A percentile compares a stretch with the other conserved stretches of the same genome.
Conservation (phyloP, 92 coral and sea anemone species). For the Actinernus sp. region DNA sequence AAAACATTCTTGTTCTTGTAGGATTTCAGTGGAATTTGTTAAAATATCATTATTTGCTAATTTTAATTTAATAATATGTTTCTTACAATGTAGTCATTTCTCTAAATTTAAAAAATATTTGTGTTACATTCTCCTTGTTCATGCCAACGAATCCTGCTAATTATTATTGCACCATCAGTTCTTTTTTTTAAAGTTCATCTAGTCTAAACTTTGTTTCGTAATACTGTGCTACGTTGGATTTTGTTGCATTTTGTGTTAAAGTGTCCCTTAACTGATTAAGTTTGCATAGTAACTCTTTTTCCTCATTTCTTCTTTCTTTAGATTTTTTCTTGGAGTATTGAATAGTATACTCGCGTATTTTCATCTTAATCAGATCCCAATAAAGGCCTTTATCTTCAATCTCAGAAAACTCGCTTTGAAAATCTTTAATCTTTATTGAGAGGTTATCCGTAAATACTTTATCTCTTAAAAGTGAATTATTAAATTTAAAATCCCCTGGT, state of each 20-base stretch:
- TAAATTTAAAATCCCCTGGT: background rate
- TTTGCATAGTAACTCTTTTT: background rate
- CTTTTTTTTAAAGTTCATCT: too few species aligned
- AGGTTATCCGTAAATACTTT: background rate
- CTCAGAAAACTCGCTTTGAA: background rate
- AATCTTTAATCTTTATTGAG: background rate
- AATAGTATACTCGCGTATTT: slow-evolving; percentile 13
- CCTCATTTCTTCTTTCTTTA: background rate
- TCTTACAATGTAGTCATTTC: background rate
- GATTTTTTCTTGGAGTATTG: slow-evolving; percentile 16
- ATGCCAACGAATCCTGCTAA: slow-evolving; percentile 21
- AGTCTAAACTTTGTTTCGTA: too few species aligned
- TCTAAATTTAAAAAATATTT: slow-evolving; percentile 13
- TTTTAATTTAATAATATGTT: background rate
- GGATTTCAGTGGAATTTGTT: slow-evolving; percentile 3
- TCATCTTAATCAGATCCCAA: slow-evolving; percentile 28
- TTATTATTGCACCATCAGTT: slow-evolving; percentile 18
- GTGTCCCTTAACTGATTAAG: too few species aligned
- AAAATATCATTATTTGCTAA: too few species aligned
- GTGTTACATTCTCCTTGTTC: slow-evolving; percentile 19
- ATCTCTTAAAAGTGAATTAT: background rate
- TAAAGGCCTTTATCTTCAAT: background rate
- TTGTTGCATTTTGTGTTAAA: background rate
- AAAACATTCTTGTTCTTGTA: slow-evolving; percentile 6
- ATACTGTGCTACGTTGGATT: too few species aligned